These are phyloP conservation scores for Parambassis ranga DNA, from an alignment of 2,797 vertebrate species.

Conservation along the genomic window DNA sequence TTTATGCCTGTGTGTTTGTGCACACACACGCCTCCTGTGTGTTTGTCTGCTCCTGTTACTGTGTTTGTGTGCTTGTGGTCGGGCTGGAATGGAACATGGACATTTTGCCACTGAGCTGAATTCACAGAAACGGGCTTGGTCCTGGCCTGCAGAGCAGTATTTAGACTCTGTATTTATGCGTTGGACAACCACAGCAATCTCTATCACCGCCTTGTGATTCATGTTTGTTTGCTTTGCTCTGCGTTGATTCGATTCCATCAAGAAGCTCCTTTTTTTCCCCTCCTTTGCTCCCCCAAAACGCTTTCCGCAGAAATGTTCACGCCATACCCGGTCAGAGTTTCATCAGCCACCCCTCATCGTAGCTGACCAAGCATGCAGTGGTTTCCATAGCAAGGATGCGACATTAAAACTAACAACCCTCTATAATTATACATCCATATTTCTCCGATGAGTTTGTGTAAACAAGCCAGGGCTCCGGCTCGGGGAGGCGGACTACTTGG, in stretches of 20 bases:
- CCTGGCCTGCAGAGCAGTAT: conserved; percentile 69
- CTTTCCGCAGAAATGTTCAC: conserved; percentile 59
- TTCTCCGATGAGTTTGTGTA: conserved; percentile 79
- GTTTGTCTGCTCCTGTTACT: conserved; percentile 68
- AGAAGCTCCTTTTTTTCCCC: conserved; percentile 20
- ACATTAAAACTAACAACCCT: conserved; percentile 77
- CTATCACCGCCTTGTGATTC: conserved; percentile 74
- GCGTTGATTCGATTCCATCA: conserved; percentile 63
- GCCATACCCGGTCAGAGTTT: conserved; percentile 50
- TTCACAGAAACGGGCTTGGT: conserved; percentile 74
- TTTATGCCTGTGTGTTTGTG: conserved; percentile 62
- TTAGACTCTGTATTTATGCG: conserved; percentile 78
- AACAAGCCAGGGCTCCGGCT: conserved; percentile 71
- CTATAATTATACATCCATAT: conserved; percentile 80
- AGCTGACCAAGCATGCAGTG: conserved; percentile 71
- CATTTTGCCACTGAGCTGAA: conserved; percentile 74
- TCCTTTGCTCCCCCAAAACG: conserved; percentile 2
- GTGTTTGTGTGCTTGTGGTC: conserved; percentile 73
- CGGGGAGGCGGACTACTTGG: conserved; percentile 70
- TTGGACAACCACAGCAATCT: conserved; percentile 73
- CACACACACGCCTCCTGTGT: conserved; percentile 47
- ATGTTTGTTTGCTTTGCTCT: conserved; percentile 75
- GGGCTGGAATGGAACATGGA: conserved; percentile 72
- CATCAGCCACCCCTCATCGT: conserved; percentile 56
- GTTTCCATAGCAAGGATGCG: conserved; percentile 68